These are phyloP conservation scores for Saccopteryx leptura DNA, from an alignment of 2,113 vertebrate genomes.

Conservation along the genomic window DNA sequence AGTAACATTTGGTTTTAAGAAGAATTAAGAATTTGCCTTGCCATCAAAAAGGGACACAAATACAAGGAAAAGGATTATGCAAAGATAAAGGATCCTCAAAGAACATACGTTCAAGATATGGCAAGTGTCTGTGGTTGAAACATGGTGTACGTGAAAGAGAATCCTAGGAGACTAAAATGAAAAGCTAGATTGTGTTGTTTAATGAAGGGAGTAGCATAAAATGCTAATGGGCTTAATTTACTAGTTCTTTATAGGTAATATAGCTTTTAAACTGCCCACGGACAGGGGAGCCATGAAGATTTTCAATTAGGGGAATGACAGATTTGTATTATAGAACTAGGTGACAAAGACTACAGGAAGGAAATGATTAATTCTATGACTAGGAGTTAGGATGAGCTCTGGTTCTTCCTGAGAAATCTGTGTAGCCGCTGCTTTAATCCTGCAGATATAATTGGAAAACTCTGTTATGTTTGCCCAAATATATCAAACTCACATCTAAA, in stretches of 20 bases:
- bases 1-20: not conserved
- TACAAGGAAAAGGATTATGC: constrained; percentile 44
- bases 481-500: constrained; percentile 55
- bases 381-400: not conserved
- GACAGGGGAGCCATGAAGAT: constrained; percentile 14
- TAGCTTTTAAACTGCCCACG: not conserved
- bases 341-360: constrained; percentile 54
- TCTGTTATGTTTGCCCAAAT: constrained; percentile 23
- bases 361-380: constrained; percentile 57
- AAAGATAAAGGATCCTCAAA: constrained; percentile 22
- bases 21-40: not conserved
- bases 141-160: not conserved
- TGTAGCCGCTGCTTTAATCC: constrained; percentile 58
- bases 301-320: constrained; percentile 26
- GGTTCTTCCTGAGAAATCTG: constrained; percentile 5
- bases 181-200: not conserved
- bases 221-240: not conserved
- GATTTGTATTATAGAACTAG: constrained; percentile 46
- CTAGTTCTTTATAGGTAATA: not conserved
- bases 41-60: not conserved
- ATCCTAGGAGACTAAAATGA: constrained; percentile 39
- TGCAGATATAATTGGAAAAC: constrained; percentile 31
- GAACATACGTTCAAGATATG: constrained; percentile 10
- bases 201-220: constrained; percentile 42
- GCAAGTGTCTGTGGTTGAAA: constrained; percentile 29